phyloP scores from a whole-genome alignment of 2,797 vertebrate genomes.

The Neosalanx taihuensis region DNA sequence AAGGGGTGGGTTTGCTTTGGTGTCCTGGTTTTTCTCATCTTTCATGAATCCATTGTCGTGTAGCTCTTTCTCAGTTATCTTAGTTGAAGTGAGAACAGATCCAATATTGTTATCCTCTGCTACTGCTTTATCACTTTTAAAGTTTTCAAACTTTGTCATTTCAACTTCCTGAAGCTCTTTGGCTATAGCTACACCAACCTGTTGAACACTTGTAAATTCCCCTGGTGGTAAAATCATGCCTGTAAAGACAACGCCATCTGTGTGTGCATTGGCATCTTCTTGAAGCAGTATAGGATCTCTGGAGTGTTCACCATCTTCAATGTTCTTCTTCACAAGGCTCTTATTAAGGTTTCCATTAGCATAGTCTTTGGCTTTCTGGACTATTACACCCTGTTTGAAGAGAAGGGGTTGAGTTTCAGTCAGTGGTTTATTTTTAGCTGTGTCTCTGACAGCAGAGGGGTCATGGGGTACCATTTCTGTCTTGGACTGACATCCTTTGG shows the following conservation, averaged over 20 bases:
- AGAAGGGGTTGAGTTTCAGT: conserved; percentile 50
- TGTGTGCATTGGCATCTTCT: conserved; percentile 44
- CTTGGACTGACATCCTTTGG: conserved; percentile 24
- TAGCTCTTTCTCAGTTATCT: no score
- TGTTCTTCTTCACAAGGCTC: conserved; percentile 13
- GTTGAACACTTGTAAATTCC: no score
- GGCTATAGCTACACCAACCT: no score
- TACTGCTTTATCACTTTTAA: no score
- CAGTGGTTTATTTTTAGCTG: conserved; percentile 54
- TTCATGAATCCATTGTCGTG: no score
- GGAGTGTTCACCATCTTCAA: conserved; percentile 26
- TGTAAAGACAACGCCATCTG: conserved; percentile 54
- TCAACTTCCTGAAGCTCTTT: no score
- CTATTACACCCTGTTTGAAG: conserved; percentile 39
- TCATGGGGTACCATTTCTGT: conserved; percentile 41
- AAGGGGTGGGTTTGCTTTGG: no score
- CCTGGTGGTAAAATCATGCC: no score
- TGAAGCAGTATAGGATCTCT: neutral
- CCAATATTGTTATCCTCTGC: no score
- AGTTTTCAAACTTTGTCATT: no score
- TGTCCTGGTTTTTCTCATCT: no score
- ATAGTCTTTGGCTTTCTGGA: conserved; percentile 34
- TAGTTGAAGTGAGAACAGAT: no score
- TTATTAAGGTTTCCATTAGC: conserved; percentile 30
- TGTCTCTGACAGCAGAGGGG: conserved; percentile 23